Base-by-base conservation (phyloP, 2,113 vertebrate genomes). In the Numenius arquata region DNA sequence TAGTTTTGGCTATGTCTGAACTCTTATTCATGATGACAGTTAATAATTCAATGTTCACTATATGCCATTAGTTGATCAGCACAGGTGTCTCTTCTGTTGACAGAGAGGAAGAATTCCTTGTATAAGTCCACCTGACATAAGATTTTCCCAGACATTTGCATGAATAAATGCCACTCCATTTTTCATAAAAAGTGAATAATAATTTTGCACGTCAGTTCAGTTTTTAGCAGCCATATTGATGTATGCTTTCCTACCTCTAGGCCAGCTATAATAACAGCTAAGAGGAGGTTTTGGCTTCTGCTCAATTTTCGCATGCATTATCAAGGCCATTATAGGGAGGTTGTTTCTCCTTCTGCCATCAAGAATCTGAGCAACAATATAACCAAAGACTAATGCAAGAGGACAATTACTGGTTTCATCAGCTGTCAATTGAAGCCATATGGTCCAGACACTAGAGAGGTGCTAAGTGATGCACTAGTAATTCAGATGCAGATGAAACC, bases 381-480 rank as follows among this genome's bases (percentile, higher is more conserved):
- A 91, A 85, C 70, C 89, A 76, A 41, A 76, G 91, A 91, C 81
- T 95, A 89, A 92, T 82, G 66, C 58, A 91, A 89, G 77, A 92
- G 84, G 70, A 91, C 81, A 94, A 93, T 96, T 95, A 91, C 66
- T 89, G 40, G 30, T 89, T 91, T 91, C 87, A 94, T 93, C 91
- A 89, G 62, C 80, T 96, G 91, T 89, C 91, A 91, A 17, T 88
- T 89, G 87, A 96, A 96, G 84, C 94, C 94, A 96, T 95, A 93
- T 96, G 93, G 61, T 93, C 71, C 76, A 94, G 71, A 70, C 77
- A 85, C 70, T 45, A 79, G 91, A 58, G 87, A 78, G 74, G 66
- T 88, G 67, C 77, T 83, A 88, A 95, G 50, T 88, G 89, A 96
- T 93, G 78, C 48, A 53, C 71, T 76, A 58, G 62, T 85, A 94